Evolutionary conservation across 2,113 vertebrate species (phyloP).

Genomic region (Macheiramphus alcinus): DNA sequence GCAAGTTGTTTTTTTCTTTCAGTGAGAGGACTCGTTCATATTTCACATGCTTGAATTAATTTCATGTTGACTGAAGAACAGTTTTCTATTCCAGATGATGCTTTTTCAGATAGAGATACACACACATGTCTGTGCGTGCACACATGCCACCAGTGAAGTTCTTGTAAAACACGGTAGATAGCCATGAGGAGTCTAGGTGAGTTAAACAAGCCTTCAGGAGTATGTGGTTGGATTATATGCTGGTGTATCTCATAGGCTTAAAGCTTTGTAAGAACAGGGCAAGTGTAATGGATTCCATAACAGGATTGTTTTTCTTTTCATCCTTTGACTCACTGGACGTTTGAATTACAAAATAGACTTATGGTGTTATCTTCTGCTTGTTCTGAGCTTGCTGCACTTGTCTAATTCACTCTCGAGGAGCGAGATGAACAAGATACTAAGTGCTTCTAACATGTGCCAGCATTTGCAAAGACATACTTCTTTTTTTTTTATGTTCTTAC

Average conservation of each 20-base stretch:
- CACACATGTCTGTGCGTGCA: rapidly evolving
- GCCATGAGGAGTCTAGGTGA: not conserved
- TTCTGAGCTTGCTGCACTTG: not conserved
- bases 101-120: not conserved
- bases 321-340: not conserved
- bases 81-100: not conserved
- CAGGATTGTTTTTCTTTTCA: not conserved
- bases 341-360: not conserved
- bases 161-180: rapidly evolving
- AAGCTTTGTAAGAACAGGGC: not conserved
- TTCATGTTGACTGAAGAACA: not conserved
- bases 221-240: not conserved
- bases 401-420: not conserved
- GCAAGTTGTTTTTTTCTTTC: not conserved
- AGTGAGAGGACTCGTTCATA: not conserved
- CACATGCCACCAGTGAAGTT: rapidly evolving
- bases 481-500: not conserved
- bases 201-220: not conserved
- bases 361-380: not conserved
- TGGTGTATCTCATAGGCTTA: not conserved
- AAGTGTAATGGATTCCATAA: not conserved
- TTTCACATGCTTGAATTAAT: not conserved
- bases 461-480: not conserved
- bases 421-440: not conserved
- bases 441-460: not conserved